Conservation (phyloP, 2,888 invertebrate species). For the Athetis lepigone region DNA sequence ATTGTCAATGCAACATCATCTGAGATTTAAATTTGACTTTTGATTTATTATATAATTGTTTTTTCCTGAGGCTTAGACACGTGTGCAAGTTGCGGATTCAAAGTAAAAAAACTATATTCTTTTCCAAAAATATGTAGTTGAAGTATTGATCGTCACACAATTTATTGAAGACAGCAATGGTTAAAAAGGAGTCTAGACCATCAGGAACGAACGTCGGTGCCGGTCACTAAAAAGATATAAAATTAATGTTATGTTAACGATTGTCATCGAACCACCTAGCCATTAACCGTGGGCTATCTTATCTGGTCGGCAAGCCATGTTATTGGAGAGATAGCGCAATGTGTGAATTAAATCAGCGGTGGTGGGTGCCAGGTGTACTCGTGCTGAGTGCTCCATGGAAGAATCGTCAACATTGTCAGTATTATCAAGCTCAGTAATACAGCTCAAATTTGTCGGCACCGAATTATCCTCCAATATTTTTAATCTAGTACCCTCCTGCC, state of each 20-base stretch:
- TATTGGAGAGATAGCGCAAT: constrained; percentile 22
- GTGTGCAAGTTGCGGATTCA: too few species aligned
- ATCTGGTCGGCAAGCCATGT: constrained; percentile 29
- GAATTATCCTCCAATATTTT: background rate
- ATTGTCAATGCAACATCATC: too few species aligned
- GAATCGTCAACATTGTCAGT: background rate
- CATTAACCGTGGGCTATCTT: constrained; percentile 35
- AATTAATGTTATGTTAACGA: constrained; percentile 17
- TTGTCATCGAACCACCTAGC: constrained; percentile 23
- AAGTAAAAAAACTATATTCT: too few species aligned
- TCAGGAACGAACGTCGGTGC: too few species aligned
- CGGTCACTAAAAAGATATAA: constrained; percentile 4
- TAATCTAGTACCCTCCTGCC: background rate
- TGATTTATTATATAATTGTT: too few species aligned
- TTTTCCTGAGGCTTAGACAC: too few species aligned
- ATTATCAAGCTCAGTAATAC: background rate
- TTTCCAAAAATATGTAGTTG: too few species aligned
- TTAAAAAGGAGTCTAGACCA: too few species aligned
- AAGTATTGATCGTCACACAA: too few species aligned
- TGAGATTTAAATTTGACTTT: too few species aligned
- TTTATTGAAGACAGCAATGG: background rate
- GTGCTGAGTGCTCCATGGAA: background rate
- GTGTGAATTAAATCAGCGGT: constrained; percentile 43
- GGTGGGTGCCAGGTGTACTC: constrained; percentile 9
- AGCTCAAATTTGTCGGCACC: background rate